phyloP scores from a whole-genome alignment of 2,888 invertebrate genomes.

The Pecten maximus region DNA sequence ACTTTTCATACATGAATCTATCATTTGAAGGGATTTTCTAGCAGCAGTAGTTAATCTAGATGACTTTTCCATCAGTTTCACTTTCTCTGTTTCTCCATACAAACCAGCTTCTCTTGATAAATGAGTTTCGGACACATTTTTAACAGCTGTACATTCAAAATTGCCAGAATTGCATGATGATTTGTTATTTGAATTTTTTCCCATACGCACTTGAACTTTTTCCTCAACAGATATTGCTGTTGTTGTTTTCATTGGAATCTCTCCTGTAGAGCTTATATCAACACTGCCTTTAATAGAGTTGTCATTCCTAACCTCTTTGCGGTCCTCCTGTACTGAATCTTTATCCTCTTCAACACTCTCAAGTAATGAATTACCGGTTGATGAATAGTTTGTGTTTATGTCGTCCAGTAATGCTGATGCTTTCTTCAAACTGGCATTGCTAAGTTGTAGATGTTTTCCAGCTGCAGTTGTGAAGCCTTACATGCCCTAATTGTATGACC shows the following conservation, averaged over 20 bases:
- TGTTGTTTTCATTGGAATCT: neutral
- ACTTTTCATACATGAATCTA: neutral
- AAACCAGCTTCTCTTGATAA: neutral
- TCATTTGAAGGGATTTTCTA: neutral
- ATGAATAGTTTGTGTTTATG: neutral
- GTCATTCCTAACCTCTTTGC: neutral
- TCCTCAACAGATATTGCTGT: neutral
- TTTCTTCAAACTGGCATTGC: conserved; percentile 38
- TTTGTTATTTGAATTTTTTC: neutral
- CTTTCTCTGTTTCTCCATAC: neutral
- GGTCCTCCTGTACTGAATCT: neutral
- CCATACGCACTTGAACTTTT: neutral
- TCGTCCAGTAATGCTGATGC: conserved; percentile 39
- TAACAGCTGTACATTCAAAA: neutral
- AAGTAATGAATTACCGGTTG: neutral
- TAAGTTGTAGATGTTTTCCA: conserved; percentile 27
- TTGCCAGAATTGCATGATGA: neutral
- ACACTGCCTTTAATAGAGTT: neutral
- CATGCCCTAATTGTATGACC: neutral
- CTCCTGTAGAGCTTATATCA: neutral
- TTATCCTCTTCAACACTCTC: neutral
- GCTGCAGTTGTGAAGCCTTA: conserved; percentile 36
- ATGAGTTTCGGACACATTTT: neutral
- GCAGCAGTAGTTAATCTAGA: neutral
- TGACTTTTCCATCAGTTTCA: neutral